Conservation (phyloP, 2,797 vertebrate species). For the Urosaurus nigricauda region DNA sequence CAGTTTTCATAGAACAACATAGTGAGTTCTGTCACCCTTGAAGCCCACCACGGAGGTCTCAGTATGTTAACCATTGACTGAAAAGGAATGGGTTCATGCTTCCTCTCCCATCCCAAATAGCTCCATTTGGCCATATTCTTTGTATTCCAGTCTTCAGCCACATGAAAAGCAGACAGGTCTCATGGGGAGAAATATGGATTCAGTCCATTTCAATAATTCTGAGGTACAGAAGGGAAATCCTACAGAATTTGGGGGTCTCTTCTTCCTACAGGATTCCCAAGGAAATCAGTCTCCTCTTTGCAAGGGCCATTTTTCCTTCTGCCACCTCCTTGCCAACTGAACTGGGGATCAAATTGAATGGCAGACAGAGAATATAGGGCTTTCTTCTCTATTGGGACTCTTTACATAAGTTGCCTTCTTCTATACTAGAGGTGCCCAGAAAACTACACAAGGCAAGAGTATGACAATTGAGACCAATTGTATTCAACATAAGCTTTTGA, state of each 20-base stretch:
- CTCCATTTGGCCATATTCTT: slow-evolving; percentile 27
- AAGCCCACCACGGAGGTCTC: background rate
- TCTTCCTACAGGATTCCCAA: background rate
- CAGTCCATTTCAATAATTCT: slow-evolving; percentile 11
- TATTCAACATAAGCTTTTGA: background rate
- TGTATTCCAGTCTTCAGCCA: slow-evolving; percentile 26
- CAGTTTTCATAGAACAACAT: background rate
- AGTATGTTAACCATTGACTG: background rate
- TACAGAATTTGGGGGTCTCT: background rate
- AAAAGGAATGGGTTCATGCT: slow-evolving; percentile 7
- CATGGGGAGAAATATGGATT: background rate
- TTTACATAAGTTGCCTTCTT: slow-evolving; percentile 6
- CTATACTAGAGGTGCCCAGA: background rate
- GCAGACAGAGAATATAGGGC: background rate
- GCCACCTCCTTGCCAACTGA: background rate
- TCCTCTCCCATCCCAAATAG: slow-evolving; percentile 3
- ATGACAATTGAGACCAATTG: background rate
- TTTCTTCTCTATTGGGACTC: background rate
- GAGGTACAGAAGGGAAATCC: background rate
- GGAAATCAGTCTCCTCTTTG: background rate
- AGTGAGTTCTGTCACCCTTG: background rate
- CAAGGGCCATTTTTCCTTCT: background rate
- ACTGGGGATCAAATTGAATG: background rate
- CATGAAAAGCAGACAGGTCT: slow-evolving; percentile 6
- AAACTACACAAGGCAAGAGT: background rate